Base-by-base conservation (phyloP, 2,113 vertebrate species). In the Mohoua ochrocephala region DNA sequence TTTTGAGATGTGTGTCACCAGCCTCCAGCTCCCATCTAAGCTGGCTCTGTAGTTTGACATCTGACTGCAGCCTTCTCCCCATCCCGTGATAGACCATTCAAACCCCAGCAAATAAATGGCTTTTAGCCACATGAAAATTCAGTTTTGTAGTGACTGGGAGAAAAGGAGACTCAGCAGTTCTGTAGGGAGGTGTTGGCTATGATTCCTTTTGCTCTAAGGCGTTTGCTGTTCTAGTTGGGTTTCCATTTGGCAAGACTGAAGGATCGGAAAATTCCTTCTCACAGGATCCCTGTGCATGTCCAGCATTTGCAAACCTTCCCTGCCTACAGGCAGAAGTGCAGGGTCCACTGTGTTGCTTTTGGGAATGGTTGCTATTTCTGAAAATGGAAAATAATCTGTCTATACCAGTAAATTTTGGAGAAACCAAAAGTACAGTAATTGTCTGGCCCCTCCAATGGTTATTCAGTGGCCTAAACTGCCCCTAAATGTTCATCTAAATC, bases 401-500 rank as follows among this genome's bases (percentile, higher is more conserved):
- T n/a, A 2, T 22, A 44, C 10, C 13, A 44, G 21, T 41, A 69
- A 33, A 33, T 77, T 31, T 54, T 0, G 11, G 0, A 28, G 15
- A 79, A 53, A 30, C 9, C 35, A 41, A 23, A 22, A 3, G 4
- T 37, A 1, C 12, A 37, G 3, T 6, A 15, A 26, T 13, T 76
- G 9, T 13, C n/a, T 84, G 44, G 13, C 5, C 28, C 78, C 44
- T 77, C 42, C 52, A 42, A 6, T 47, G 20, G 15, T 63, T 78
- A 56, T 61, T 69, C 42, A 45, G 23, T 56, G 57, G 4, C 28
- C 30, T 76, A 53, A 91, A 68, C 9, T 26, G 9, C 1, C 23
- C 7, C 11, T 68, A 1, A 17, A 11, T 1, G 0, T 70, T 67
- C 67, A 65, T 14, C 5, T 61, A 31, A 77, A 61, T 56, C 1